These are phyloP conservation scores for Gnatocerus cornutus DNA, from an alignment of 2,888 invertebrate genomes.

Conservation along the genomic window DNA sequence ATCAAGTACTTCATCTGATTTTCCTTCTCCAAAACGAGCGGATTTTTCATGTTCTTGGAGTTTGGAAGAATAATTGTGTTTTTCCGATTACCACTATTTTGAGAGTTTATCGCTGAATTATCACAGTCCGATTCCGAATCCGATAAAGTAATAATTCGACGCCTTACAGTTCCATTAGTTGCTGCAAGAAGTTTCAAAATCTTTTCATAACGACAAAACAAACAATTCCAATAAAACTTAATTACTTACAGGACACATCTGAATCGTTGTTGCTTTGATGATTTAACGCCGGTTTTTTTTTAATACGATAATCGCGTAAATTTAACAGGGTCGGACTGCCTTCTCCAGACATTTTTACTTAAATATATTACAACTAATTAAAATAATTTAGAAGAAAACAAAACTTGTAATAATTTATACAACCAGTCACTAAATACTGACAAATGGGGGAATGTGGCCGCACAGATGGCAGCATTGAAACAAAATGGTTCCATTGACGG, in stretches of 20 bases:
- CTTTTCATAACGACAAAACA: conserved; percentile 20
- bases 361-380: background rate
- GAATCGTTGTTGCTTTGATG: conserved; percentile 63
- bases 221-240: conserved; percentile 26
- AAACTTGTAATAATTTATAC: background rate
- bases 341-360: conserved; percentile 66
- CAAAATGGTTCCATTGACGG: too few relatives aligned
- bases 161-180: conserved; percentile 50
- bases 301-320: conserved; percentile 81
- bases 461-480: background rate
- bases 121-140: conserved; percentile 75
- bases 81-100: conserved; percentile 40
- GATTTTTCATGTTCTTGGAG: conserved; percentile 57
- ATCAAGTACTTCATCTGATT: conserved; percentile 77
- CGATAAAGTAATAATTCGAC: conserved; percentile 47
- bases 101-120: conserved; percentile 26
- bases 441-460: background rate
- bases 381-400: background rate
- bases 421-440: background rate
- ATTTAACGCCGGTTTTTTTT: conserved; percentile 74
- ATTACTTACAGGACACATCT: conserved; percentile 61
- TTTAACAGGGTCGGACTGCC: conserved; percentile 77
- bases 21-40: conserved; percentile 72
- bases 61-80: conserved; percentile 37
- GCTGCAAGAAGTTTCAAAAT: conserved; percentile 53